These are phyloP conservation scores for Drosophila fulvimacula DNA, from an alignment of 2,888 invertebrate genomes.

Conservation along the genomic window DNA sequence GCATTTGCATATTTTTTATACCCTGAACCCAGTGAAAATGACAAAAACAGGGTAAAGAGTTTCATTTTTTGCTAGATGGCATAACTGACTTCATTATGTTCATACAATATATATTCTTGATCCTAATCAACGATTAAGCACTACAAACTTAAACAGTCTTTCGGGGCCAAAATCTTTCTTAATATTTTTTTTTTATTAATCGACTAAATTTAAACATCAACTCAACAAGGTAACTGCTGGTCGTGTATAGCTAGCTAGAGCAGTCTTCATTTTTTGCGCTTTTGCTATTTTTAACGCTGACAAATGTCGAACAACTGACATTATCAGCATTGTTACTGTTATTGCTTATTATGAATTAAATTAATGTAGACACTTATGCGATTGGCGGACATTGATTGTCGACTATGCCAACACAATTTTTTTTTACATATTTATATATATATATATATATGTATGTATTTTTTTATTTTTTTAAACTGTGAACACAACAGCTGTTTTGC, in stretches of 20 bases:
- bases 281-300: conserved; percentile 44
- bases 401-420: conserved; percentile 5
- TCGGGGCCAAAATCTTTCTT: too few species aligned
- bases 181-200: too few species aligned
- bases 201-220: too few species aligned
- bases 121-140: background rate
- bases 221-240: background rate
- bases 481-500: background rate
- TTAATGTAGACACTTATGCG: conserved; percentile 47
- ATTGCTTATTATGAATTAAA: conserved; percentile 58
- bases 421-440: background rate
- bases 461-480: conserved; percentile 1
- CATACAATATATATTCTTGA: background rate
- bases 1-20: conserved; percentile 53
- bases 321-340: conserved; percentile 54
- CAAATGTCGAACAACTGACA: conserved; percentile 56
- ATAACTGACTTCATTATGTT: background rate
- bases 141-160: too few species aligned
- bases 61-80: background rate
- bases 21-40: background rate
- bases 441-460: background rate
- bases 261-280: background rate
- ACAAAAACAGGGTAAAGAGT: background rate
- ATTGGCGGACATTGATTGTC: conserved; percentile 46
- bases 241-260: background rate